phyloP scores from a whole-genome alignment of 2,797 vertebrate genomes.

The Perdix hodgsoniae region DNA sequence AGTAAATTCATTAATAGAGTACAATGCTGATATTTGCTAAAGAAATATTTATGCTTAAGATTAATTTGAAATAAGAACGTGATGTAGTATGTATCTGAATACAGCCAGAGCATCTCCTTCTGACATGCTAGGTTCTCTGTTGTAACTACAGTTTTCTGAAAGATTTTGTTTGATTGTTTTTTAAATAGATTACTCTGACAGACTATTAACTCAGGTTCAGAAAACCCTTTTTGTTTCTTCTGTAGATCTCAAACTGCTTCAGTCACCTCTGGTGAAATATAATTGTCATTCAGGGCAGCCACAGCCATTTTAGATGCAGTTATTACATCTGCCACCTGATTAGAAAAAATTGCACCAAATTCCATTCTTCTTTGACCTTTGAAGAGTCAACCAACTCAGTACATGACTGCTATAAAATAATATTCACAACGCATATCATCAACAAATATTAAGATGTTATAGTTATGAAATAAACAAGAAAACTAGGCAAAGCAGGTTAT shows the following conservation, averaged over 20 bases:
- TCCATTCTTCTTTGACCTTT: conserved; percentile 35
- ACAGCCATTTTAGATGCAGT: not conserved
- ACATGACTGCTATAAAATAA: conserved; percentile 17
- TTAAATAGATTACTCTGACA: not conserved
- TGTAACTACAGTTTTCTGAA: not conserved
- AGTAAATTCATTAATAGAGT: not conserved
- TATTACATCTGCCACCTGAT: not conserved
- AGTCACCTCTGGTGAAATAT: not conserved
- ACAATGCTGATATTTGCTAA: not conserved
- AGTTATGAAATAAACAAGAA: no score
- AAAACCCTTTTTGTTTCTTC: not conserved
- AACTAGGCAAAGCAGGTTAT: no score
- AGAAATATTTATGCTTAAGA: not conserved
- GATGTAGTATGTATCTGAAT: not conserved
- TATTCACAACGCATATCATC: no score
- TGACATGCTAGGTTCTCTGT: not conserved
- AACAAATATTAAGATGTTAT: no score
- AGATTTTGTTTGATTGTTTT: no score
- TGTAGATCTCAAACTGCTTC: not conserved
- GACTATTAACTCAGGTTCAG: not conserved
- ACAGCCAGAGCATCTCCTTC: not conserved
- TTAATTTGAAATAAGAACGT: not conserved
- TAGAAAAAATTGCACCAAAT: conserved; percentile 28
- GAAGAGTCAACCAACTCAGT: conserved; percentile 50
- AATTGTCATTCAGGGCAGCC: conserved; percentile 16